Evolutionary conservation across 1,140 invertebrate species (phyloP), one percentile per base, ranked within the genome.

Genomic region (Drosophila nasuta): DNA sequence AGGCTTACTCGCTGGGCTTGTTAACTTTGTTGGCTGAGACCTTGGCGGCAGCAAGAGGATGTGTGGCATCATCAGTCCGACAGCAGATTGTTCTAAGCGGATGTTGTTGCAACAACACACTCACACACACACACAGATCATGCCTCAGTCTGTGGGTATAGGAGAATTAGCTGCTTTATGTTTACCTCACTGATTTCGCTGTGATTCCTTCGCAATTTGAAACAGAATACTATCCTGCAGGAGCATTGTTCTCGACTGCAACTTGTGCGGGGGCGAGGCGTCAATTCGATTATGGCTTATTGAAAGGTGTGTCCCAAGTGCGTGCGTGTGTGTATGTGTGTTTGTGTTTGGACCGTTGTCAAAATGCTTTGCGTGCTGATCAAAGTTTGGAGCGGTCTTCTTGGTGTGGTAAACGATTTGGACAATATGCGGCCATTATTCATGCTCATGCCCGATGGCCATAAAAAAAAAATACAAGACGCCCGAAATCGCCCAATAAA

Each of bases 371-470:
- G 78, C 63, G 75, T 86, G 85, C 41, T 64, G 52, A 71, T 67
- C 56, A 81, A 67, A 70, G 59, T 51, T 70, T 58, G 41, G 25
- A 49, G 43, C 41, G 41, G 38, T 33, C 33, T 51, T n/a, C n/a
- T 48, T 54, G 13, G 48, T 64, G 69, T 56, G 71, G 65, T 74
- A 69, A 74, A 62, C 71, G 71, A 49, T 74, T 75, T 75, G 81
- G 77, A 85, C 81, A 83, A 85, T 83, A 82, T 73, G 77, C 57
- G 62, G 81, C 77, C 74, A 85, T 82, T 83, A 81, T 83, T 83
- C 81, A 83, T 58, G 54, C 71, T 58, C 66, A 75, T 48, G 65
- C 17, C 60, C 72, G 43, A 38, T 71, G 57, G 66, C 73, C 73
- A 76, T 71, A 70, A 75, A 68, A 46, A 46, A 13, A 63, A 8